Percentiles rank a stretch among this genome's conserved stretches.
Evolutionary conservation across 2,113 vertebrate genomes (phyloP).

Genomic region (Phodopus roborovskii): DNA sequence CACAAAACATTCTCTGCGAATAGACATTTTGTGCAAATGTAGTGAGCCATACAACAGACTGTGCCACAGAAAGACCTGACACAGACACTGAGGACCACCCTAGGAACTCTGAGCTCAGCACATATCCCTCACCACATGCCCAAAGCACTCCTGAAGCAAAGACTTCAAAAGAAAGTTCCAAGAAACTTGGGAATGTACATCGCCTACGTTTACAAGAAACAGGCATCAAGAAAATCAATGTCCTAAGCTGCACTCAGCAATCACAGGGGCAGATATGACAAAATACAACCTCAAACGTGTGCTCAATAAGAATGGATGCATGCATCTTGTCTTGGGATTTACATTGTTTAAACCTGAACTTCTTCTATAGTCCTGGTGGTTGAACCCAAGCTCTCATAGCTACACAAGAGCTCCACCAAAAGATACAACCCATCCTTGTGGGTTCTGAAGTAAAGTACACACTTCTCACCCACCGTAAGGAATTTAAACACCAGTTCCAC

Average conservation of each 20-base stretch:
- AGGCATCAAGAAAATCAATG: no score
- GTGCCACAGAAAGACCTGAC: neutral
- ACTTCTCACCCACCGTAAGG: rapidly evolving
- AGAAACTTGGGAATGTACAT: neutral
- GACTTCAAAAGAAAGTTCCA: neutral
- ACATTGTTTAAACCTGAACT: neutral
- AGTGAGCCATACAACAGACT: no score
- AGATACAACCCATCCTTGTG: neutral
- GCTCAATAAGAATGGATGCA: neutral
- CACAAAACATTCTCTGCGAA: neutral
- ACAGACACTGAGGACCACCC: neutral
- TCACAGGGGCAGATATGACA: no score
- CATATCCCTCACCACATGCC: rapidly evolving
- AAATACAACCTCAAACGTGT: neutral
- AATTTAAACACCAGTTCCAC: neutral
- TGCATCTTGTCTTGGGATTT: neutral
- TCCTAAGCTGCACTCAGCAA: neutral
- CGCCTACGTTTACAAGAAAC: neutral
- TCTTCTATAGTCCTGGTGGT: neutral
- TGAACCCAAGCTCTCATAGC: neutral
- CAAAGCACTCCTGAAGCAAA: neutral
- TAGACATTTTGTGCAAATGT: rapidly evolving
- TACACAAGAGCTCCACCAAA: neutral
- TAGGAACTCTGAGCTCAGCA: neutral
- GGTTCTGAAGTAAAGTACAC: neutral